Base-by-base conservation (phyloP, 23 tunicate genomes). In the Halocynthia roretzi region DNA sequence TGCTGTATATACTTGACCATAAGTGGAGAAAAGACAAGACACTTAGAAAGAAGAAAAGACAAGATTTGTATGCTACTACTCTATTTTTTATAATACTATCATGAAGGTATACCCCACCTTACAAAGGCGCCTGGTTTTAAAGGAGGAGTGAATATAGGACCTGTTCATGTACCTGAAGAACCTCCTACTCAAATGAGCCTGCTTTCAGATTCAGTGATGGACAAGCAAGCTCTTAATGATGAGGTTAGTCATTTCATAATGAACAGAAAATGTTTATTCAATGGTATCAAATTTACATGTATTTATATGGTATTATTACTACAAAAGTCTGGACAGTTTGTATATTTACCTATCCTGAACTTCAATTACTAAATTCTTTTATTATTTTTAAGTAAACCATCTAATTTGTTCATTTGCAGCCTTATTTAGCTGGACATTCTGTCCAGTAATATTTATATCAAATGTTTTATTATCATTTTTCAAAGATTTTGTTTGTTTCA, bases 151-250 rank as follows among this genome's bases (percentile, higher is more conserved):
- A 50, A 6, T 17, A 74, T 54, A 8, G 78, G 63, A 6, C 80
- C 80, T 14, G 81, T 82, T 62, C 83, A 58, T 48, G 63, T 83
- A 50, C 71, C n/a, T 6, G 56, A 82, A 7, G 96, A 80, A 52
- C 89, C 89, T 71, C 82, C 96, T 18, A 86, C 96, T 10, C 77
- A 78, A 48, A 80, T 90, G 56, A 87, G 88, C 62, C 76, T 80
- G 49, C 58, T 90, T 31, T 90, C 96, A 18, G 96, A 84, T 53
- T 84, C 89, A 14, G 85, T 90, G 10, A 90, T 90, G 96, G 96
- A 90, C 52, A 77, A 64, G 12, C 81, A 82, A 58, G 96, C 96
- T 52, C 76, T 90, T 0, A 90, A 90, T 81, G 89, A 90, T 9
- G 79, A 80, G 67, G 88, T 84, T 15, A 17, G 44, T 60, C 64